Evolutionary conservation across 37 sponge, comb jelly and placozoan genomes (phyloP).

Genomic region (Lycopodina hypogea): DNA sequence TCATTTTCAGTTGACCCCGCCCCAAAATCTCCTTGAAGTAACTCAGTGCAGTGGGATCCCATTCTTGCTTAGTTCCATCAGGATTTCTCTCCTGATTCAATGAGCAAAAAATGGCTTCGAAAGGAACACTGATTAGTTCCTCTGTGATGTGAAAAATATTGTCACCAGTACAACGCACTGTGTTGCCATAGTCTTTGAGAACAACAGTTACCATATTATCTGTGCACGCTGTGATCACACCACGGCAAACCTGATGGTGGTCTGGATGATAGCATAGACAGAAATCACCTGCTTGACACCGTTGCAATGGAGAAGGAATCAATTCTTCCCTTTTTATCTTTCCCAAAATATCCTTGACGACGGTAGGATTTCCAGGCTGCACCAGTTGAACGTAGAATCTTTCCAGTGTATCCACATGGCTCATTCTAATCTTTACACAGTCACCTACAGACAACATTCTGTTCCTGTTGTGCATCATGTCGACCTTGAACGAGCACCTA

Average conservation of each 20-base stretch:
- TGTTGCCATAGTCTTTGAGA: slow-evolving; percentile 59
- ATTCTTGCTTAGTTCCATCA: neutral
- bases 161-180: neutral
- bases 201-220: neutral
- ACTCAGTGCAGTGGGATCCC: slow-evolving; percentile 11
- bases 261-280: slow-evolving; percentile 45
- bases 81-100: slow-evolving; percentile 34
- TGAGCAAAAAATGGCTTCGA: slow-evolving; percentile 43
- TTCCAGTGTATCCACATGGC: slow-evolving; percentile 21
- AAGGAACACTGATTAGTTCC: slow-evolving; percentile 18
- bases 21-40: neutral
- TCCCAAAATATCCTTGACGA: neutral
- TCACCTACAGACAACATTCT: neutral
- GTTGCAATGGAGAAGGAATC: neutral
- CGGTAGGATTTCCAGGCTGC: neutral
- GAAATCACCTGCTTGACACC: slow-evolving; percentile 4
- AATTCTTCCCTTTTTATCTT: neutral
- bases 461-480: too few species aligned
- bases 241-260: slow-evolving; percentile 45
- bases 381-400: slow-evolving; percentile 26
- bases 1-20: slow-evolving; percentile 3
- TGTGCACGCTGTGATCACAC: neutral
- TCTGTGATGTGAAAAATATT: slow-evolving; percentile 1
- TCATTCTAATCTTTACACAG: slow-evolving; percentile 11
- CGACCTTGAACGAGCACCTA: too few species aligned